Evolutionary conservation across 2,797 vertebrate genomes (phyloP), one percentile per base, ranked within the genome.

Genomic region (Smutsia temminckii): DNA sequence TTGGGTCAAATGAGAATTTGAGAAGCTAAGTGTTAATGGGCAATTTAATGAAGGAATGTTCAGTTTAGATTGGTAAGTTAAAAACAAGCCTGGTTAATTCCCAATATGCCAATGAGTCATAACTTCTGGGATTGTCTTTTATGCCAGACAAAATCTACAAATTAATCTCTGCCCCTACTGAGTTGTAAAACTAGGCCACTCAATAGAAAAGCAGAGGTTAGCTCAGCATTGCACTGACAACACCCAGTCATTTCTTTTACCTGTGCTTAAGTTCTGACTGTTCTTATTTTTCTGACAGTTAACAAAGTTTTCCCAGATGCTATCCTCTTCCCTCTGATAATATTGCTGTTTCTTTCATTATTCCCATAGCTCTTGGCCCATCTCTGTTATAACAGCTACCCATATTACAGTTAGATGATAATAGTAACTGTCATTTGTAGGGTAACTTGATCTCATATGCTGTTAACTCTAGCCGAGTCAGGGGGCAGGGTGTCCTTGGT

Each of bases 121-220:
- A 93, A 81, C 49, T 42, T 74, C 42, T 63, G 42, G 46, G 63
- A 25, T 25, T 46, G 59, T 46, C n/a, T 85, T 83, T 91, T 40
- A 64, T 8, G 42, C 37, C 23, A 83, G 53, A 71, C 49, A 63
- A 69, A 77, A 94, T 74, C 77, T 55, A 0, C 32, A 51, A 29
- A 42, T 78, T 88, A 72, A 74, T 61, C 63, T 74, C 51, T 83
- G 89, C 25, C 20, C 57, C 46, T 46, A 2, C 32, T 1, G 21
- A 64, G 34, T 9, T 79, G 32, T 85, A 74, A 77, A 93, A 81
- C 57, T 69, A 68, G 18, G 4, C 25, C 68, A 1, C 27, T 46
- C 53, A 17, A 2, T 63, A 25, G 34, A 25, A 94, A 71, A 5
- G 40, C 72, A 55, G 21, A 90, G 69, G 12, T 55, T 53, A 51